Evolutionary conservation across 2,888 invertebrate genomes (phyloP), one percentile per base, ranked within the genome.

Genomic region (Drosophila percnosoma): DNA sequence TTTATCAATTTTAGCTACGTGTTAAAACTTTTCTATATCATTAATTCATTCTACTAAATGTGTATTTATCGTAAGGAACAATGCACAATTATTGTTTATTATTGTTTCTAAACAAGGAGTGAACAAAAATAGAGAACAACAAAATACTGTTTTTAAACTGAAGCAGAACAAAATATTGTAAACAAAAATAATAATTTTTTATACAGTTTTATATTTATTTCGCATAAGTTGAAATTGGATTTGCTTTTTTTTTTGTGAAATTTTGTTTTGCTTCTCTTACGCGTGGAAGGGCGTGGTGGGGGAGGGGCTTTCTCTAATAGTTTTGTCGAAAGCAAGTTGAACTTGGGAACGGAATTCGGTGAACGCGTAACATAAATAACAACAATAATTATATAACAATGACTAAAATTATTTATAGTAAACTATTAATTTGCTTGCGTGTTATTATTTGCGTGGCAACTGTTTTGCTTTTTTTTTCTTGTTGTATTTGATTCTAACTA

Each of bases 311-410:
- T 40, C 34, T 29, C 11, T 21, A 29, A 38, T 24, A 45, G 42
- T 62, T 67, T 66, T 69, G 78, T 29, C 13, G 55, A 66, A 69
- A 71, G 70, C 74, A 78, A 83, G 68, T 79, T 82, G 54, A 76
- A 81, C 67, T 79, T 82, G 71, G 73, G 74, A 78, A 75, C 75
- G 82, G 73, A 78, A 78, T 81, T 75, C 58, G 79, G 68, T 60
- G 73, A 89, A 83, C 84, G 87, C 82, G 85, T 77, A 85, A 85
- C 85, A 89, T 87, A 85, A 85, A 85, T 85, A 85, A 85, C 85
- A 85, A 85, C 89, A 84, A 85, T 89, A 89, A 89, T 82, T 87
- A 89, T 82, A 85, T 86, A 89, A 89, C 90, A 89, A 89, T 89
- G 89, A 89, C 85, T 89, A 89, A 86, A 85, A 85, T 89, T 87